Evolutionary conservation across 2,113 vertebrate genomes (phyloP), one percentile per base, ranked within the genome.

Genomic region (Vireo altiloquus): DNA sequence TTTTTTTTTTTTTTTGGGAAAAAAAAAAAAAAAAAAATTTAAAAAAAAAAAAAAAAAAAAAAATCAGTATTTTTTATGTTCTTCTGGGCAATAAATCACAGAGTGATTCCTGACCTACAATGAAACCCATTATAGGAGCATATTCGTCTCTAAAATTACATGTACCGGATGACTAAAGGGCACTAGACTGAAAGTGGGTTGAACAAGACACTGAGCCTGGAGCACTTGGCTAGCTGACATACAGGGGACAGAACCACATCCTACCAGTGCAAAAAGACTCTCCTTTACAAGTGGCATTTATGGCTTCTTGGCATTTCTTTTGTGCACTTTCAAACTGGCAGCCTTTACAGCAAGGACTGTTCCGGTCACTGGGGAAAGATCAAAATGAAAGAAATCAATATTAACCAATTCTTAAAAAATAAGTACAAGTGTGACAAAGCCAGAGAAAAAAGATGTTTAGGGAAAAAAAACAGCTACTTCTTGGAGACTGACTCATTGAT

Each of bases 271-370:
- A 99, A 33, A 95, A 98, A 7, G 99, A 99, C 64, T 96, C 98
- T 94, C 98, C 99, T 98, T 99, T 99, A 93, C 99, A 99, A 71
- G 99, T 99, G 13, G 99, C 99, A 54, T 96, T 99, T 87, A 99
- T 99, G 75, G 98, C 97, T 97, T 99, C 99, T 90, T 99, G 99
- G 96, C 99, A 99, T 94, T 98, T 98, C 96, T 97, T 99, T 79
- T 98, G 98, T 46, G 97, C 98, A 6, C 93, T 97, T 96, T 99
- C 98, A 87, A 98, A 99, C 88, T 65, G 98, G 97, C 99, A 99
- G 19, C 97, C 95, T 88, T 95, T 98, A 91, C 99, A 99, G 97
- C 99, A 99, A 6, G 99, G 99, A 82, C 99, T 99, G 98, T 99
- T 99, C 92, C 99, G 97, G 86, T 99, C 99, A 85, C 99, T 99